Percentiles rank a stretch among this genome's conserved stretches.
phyloP scores from a whole-genome alignment of 2,888 invertebrate species.

The Eupeodes latifasciatus region DNA sequence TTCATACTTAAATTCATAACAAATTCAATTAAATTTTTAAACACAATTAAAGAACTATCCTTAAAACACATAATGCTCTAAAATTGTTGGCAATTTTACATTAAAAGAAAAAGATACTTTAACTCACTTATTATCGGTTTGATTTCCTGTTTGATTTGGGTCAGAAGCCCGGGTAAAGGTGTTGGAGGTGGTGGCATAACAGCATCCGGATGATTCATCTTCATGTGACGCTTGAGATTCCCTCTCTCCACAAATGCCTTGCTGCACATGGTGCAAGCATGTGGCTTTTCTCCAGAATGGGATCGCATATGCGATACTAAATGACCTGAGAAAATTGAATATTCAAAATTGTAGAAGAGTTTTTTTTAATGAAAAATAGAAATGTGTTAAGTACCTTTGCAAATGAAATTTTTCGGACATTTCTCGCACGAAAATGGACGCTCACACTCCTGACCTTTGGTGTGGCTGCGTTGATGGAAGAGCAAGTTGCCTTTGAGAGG shows the following conservation, averaged over 20 bases:
- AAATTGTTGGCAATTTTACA: background rate
- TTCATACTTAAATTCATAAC: background rate
- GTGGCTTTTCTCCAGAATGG: conserved; percentile 87
- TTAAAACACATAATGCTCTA: background rate
- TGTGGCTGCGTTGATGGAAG: conserved; percentile 94
- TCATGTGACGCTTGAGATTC: conserved; percentile 90
- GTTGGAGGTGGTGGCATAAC: conserved; percentile 84
- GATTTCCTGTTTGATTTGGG: conserved; percentile 83
- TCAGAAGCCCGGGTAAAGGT: conserved; percentile 83
- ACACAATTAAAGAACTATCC: background rate
- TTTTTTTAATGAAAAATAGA: conserved; percentile 19
- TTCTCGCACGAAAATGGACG: conserved; percentile 91
- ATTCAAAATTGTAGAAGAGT: conserved; percentile 44
- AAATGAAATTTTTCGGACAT: conserved; percentile 94
- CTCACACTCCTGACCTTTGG: conserved; percentile 88
- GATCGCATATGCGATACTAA: conserved; percentile 92
- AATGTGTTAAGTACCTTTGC: conserved; percentile 87
- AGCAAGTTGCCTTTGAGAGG: conserved; percentile 93
- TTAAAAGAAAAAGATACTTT: conserved; percentile 30
- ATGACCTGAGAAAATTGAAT: conserved; percentile 85
- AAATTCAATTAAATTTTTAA: no score
- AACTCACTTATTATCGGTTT: conserved; percentile 83
- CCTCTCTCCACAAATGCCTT: conserved; percentile 93
- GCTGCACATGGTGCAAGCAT: conserved; percentile 89
- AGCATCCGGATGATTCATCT: conserved; percentile 88